A percentile compares a stretch with the other conserved stretches of the same genome.
Evolutionary conservation across 2,797 vertebrate genomes (phyloP).

Genomic region (Cephalopachus bancanus): DNA sequence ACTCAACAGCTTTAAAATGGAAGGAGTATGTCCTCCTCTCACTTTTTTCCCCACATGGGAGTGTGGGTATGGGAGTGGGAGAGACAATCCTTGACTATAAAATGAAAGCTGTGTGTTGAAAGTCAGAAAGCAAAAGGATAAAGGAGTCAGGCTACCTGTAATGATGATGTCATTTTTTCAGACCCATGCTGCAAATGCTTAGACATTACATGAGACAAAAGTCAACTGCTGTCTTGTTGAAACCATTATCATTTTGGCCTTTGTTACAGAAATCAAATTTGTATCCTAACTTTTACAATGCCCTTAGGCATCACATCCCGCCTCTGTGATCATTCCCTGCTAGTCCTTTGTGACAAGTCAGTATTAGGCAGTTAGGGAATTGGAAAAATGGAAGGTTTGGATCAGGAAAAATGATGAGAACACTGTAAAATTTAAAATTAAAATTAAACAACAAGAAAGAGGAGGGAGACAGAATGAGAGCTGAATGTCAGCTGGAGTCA

Average conservation of each 20-base stretch:
- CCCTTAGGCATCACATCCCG: neutral
- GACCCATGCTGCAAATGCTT: neutral
- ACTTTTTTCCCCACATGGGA: constrained; percentile 9
- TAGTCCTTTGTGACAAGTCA: constrained; percentile 5
- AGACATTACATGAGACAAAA: neutral
- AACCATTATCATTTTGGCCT: constrained; percentile 36
- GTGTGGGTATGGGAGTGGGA: neutral
- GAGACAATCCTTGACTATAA: neutral
- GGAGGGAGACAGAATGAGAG: neutral
- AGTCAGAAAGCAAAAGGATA: constrained; percentile 14
- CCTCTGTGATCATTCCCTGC: neutral
- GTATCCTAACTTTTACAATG: neutral
- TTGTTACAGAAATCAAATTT: constrained; percentile 59
- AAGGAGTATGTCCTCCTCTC: neutral
- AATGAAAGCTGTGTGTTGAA: neutral
- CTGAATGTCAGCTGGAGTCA: neutral
- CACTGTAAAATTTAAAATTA: constrained; percentile 23
- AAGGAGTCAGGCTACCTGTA: neutral
- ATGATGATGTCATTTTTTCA: neutral
- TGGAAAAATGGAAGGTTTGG: neutral
- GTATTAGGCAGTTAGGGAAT: neutral
- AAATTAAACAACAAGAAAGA: neutral
- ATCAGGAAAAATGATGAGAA: constrained; percentile 37
- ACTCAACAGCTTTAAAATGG: constrained; percentile 25
- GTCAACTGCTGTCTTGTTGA: neutral